Percentiles rank a stretch among this genome's conserved stretches.
Conservation (phyloP, 2,113 vertebrate genomes). For the Varanus komodoensis region DNA sequence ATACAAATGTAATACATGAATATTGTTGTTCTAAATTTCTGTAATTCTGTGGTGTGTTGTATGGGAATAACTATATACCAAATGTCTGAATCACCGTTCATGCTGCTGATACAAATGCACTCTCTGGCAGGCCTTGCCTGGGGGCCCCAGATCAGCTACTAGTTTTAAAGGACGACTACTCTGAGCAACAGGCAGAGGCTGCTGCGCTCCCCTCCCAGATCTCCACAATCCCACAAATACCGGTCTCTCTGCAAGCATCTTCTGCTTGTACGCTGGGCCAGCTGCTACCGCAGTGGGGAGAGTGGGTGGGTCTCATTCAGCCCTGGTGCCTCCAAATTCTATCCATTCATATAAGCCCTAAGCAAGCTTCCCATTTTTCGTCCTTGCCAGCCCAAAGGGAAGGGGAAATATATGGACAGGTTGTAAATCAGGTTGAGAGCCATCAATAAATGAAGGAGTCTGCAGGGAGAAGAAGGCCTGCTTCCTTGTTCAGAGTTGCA, state of each 20-base stretch:
- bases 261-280: neutral
- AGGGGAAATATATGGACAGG: conserved; percentile 53
- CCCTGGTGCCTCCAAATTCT: neutral
- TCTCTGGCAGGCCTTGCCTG: no score
- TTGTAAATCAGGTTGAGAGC: conserved; percentile 65
- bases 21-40: neutral
- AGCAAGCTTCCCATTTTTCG: conserved; percentile 50
- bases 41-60: neutral
- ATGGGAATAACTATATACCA: neutral
- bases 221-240: no score
- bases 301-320: neutral
- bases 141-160: neutral
- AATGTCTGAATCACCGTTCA: neutral
- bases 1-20: no score
- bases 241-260: neutral
- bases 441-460: conserved; percentile 65
- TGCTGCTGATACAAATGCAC: neutral
- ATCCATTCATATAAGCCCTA: neutral
- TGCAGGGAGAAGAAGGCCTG: conserved; percentile 58
- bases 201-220: neutral
- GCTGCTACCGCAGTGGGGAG: neutral
- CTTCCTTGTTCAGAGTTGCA: conserved; percentile 64
- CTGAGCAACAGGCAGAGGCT: neutral
- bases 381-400: conserved; percentile 65
- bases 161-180: neutral